These are phyloP conservation scores for Tipula confusa DNA, from an alignment of 2,888 invertebrate genomes.

Conservation along the genomic window DNA sequence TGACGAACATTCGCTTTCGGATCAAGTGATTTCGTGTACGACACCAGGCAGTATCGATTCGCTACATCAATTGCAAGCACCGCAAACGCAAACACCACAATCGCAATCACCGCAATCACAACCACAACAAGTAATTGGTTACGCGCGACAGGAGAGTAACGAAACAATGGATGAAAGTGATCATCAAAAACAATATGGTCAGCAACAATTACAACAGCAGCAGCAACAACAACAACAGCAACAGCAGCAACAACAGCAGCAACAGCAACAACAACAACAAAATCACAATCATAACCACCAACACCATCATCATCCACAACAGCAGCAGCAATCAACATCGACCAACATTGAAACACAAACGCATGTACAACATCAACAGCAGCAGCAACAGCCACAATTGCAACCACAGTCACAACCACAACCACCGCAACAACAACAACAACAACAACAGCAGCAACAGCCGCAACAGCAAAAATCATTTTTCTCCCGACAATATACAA, in stretches of 20 bases:
- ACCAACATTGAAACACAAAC: background rate
- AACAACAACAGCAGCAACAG: background rate
- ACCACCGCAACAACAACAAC: background rate
- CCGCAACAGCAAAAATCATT: background rate
- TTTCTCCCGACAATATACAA: conserved; percentile 40
- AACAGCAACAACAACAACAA: conserved; percentile 32
- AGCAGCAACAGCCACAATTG: background rate
- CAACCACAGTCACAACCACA: background rate
- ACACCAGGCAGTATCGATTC: background rate
- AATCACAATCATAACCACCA: conserved; percentile 38
- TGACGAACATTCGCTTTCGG: conserved; percentile 21
- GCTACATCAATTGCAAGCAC: background rate
- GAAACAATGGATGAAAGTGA: conserved; percentile 12
- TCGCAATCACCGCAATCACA: background rate
- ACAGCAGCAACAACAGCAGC: conserved; percentile 39
- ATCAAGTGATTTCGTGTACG: background rate
- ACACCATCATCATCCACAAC: background rate
- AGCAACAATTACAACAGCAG: conserved; percentile 38
- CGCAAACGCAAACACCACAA: background rate
- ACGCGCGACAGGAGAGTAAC: background rate
- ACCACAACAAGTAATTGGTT: background rate
- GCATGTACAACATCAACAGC: conserved; percentile 3
- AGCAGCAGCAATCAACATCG: background rate
- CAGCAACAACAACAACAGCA: conserved; percentile 37
- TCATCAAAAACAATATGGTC: conserved; percentile 36